Conservation (phyloP, 2,797 vertebrate species). For the Gadopsis marmoratus region DNA sequence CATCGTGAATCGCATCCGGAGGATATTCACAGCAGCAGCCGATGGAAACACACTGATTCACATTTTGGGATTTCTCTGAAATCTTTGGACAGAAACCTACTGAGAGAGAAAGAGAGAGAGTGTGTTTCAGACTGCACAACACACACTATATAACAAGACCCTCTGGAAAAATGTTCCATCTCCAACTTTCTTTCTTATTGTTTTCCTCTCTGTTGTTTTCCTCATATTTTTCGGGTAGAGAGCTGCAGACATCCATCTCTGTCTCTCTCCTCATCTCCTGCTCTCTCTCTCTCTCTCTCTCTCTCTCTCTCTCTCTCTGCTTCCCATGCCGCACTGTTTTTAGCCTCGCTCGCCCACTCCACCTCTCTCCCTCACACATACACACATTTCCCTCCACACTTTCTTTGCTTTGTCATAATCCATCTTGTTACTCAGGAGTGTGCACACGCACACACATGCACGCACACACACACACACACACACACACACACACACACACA, state of each 20-base stretch:
- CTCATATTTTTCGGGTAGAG: slow-evolving; percentile 42
- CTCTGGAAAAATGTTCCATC: slow-evolving; percentile 31
- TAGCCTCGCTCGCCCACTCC: slow-evolving; percentile 36
- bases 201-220: slow-evolving; percentile 53
- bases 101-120: not conserved
- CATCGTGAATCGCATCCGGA: not conserved
- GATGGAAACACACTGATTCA: not conserved
- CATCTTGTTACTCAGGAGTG: slow-evolving; percentile 38
- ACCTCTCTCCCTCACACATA: not conserved
- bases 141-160: slow-evolving; percentile 19
- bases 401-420: slow-evolving; percentile 57
- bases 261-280: slow-evolving; percentile 12
- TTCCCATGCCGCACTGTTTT: not conserved
- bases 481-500: not conserved
- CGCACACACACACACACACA: not conserved
- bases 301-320: not conserved
- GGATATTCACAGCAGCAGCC: not conserved
- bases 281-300: slow-evolving; percentile 19
- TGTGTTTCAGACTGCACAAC: not conserved
- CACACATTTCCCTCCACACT: not conserved
- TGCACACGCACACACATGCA: slow-evolving; percentile 1
- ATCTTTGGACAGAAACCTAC: not conserved
- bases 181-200: slow-evolving; percentile 21
- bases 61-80: not conserved
- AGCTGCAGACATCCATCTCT: slow-evolving; percentile 59